Evolutionary conservation across 2,888 invertebrate species (phyloP).

Genomic region (Nasonia oneida): DNA sequence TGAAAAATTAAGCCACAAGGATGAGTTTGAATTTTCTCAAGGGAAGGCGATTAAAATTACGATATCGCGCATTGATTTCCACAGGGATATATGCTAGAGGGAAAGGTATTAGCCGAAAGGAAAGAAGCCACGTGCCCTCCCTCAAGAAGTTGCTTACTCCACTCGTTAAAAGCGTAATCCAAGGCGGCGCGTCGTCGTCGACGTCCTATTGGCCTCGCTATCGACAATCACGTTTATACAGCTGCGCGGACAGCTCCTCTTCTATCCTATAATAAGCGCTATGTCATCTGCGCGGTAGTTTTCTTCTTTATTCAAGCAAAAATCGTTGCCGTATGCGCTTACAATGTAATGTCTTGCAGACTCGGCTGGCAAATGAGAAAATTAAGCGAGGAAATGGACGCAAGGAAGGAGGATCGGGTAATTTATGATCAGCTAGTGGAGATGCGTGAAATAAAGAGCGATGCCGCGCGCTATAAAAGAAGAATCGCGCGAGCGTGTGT

Average conservation of each 20-base stretch:
- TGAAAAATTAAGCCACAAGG: conserved; percentile 16
- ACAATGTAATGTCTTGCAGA: too few species aligned
- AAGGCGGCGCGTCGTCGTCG: conserved; percentile 45
- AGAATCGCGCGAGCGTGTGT: neutral
- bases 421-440: conserved; percentile 17
- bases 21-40: conserved; percentile 9
- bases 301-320: too few species aligned
- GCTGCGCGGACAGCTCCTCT: neutral
- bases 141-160: conserved; percentile 71
- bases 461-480: neutral
- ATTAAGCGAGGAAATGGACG: neutral
- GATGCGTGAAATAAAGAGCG: conserved; percentile 41
- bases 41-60: conserved; percentile 20
- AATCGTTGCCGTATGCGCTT: too few species aligned
- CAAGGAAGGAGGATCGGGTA: conserved; percentile 8
- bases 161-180: conserved; percentile 70
- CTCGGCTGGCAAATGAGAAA: neutral
- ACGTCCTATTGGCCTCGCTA: conserved; percentile 72
- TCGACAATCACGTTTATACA: conserved; percentile 72
- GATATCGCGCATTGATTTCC: conserved; percentile 17
- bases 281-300: too few species aligned
- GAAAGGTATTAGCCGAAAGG: conserved; percentile 61
- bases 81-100: neutral
- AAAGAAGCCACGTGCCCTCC: conserved; percentile 70
- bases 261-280: neutral